phyloP scores from a whole-genome alignment of 1,140 invertebrate genomes.

The Caerostris extrusa region DNA sequence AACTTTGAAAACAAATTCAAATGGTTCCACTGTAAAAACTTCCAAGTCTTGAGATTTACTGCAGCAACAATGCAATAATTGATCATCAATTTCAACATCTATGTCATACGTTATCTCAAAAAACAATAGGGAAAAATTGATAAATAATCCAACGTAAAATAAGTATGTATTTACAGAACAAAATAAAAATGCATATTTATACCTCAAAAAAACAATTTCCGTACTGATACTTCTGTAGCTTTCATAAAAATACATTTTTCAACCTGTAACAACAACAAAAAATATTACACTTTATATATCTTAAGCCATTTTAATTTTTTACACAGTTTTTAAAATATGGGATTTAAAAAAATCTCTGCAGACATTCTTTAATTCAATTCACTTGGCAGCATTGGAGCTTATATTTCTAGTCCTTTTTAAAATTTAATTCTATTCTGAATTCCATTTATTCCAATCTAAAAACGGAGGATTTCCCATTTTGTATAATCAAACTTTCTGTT shows the following conservation, averaged over 20 bases:
- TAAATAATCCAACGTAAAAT: neutral
- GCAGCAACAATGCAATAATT: conserved; percentile 80
- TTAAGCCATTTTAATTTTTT: too few relatives aligned
- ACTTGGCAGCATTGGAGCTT: too few relatives aligned
- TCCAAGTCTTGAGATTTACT: conserved; percentile 80
- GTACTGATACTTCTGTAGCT: conserved; percentile 80
- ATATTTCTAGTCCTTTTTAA: too few relatives aligned
- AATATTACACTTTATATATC: too few relatives aligned
- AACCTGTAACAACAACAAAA: conserved; percentile 3
- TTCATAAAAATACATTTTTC: conserved; percentile 79
- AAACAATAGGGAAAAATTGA: neutral
- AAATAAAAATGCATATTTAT: neutral
- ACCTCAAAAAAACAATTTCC: conserved; percentile 79
- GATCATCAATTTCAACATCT: conserved; percentile 79
- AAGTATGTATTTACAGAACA: neutral
- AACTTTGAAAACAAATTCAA: conserved; percentile 81
- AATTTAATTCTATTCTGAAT: too few relatives aligned
- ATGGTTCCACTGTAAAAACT: conserved; percentile 80
- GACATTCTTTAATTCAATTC: too few relatives aligned
- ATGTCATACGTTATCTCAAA: conserved; percentile 81
- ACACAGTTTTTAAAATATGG: too few relatives aligned
- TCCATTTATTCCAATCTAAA: too few relatives aligned
- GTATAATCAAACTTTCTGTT: too few relatives aligned
- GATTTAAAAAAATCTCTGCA: too few relatives aligned
- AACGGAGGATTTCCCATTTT: too few relatives aligned